Base-by-base conservation (phyloP, 2,113 vertebrate species). In the Dunckerocampus dactyliophorus region DNA sequence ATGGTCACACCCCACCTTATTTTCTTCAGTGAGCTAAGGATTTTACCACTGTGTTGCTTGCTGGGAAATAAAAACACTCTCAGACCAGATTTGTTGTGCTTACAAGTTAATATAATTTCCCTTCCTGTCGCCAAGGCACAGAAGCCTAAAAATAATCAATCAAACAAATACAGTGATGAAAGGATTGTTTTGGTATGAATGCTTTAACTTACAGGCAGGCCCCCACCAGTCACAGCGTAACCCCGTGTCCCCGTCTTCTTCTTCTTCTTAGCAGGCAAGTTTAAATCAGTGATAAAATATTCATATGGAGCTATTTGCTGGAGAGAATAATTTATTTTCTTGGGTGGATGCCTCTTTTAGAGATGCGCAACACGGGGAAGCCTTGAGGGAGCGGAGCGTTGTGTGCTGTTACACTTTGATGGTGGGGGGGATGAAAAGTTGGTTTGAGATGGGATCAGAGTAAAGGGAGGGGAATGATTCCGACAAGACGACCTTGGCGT, bases 281-380 rank as follows among this genome's bases (percentile, higher is more conserved):
- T 86, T 80, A 85, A 85, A 85, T 87, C 71, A 75, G 54, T 77
- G 77, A 90, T 86, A 89, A 89, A 85, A 90, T 91, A 91, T 86
- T 91, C 86, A 90, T 86, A 80, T 47, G 52, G 70, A 88, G 81
- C 77, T 76, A 88, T 79, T 87, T 91, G 77, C 51, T 83, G 88
- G 80, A 88, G 89, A 92, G 91, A 82, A 86, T 86, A 79, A 86
- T 88, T 87, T 86, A 87, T 86, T 89, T 89, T 85, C 65, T 69
- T 76, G 80, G 77, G 74, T 76, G 73, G 84, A 87, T 83, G 83
- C 82, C 65, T 85, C 82, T 88, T 85, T 88, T 82, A 76, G 62
- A 82, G 75, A 75, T 86, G 66, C 76, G 74, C 62, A 79, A 68
- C 71, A 72, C 60, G 70, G 65, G 39, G 74, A 62, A 83, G 77